A percentile compares a stretch with the other conserved stretches of the same genome.
These are phyloP conservation scores for Edolisoma coerulescens DNA, from an alignment of 2,113 vertebrate genomes.

Conservation along the genomic window DNA sequence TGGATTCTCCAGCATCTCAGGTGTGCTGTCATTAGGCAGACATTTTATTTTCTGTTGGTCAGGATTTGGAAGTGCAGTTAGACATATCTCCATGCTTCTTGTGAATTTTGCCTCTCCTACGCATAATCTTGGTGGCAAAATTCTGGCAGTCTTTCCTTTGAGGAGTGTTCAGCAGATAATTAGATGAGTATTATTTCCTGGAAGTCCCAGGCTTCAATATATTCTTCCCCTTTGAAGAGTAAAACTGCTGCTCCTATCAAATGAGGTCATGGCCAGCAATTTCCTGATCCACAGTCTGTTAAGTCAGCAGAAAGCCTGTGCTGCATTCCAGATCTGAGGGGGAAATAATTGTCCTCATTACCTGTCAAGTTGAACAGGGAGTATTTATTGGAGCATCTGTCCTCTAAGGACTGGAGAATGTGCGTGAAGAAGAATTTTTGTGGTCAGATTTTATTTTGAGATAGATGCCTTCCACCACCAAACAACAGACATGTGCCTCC, in stretches of 20 bases:
- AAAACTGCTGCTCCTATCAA: constrained; percentile 3
- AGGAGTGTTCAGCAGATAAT: background rate
- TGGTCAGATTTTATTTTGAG: background rate
- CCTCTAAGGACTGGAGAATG: background rate
- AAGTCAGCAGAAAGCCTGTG: constrained; percentile 27
- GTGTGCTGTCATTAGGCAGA: background rate
- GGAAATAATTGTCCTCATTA: constrained; percentile 32
- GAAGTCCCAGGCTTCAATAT: background rate
- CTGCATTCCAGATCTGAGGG: background rate
- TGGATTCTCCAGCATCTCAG: background rate
- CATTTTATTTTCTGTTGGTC: background rate
- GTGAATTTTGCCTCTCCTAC: background rate
- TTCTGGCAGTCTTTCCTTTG: background rate
- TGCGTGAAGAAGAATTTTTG: background rate
- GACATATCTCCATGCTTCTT: background rate
- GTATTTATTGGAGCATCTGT: background rate
- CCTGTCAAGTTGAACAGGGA: background rate
- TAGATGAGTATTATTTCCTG: constrained; percentile 18
- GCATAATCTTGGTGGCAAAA: background rate
- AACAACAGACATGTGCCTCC: background rate
- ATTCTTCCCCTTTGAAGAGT: constrained; percentile 31
- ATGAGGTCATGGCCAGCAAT: constrained; percentile 44
- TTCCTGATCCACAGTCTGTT: constrained; percentile 28
- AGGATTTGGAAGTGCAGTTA: background rate
- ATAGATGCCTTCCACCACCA: background rate